Conservation (phyloP, 2,888 invertebrate genomes). For the Drosophila recens region DNA sequence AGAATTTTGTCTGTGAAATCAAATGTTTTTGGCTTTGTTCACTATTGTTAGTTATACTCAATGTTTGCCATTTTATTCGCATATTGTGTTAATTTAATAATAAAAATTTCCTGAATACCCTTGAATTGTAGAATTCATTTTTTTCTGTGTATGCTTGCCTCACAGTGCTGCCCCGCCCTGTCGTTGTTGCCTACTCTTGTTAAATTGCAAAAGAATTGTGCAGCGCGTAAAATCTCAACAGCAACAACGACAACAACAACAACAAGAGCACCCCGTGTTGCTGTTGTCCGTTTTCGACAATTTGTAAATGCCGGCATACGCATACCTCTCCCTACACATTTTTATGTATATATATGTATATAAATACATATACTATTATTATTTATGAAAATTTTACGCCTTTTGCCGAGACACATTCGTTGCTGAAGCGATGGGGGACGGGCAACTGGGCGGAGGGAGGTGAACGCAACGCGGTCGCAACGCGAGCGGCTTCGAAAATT, state of each 20-base stretch:
- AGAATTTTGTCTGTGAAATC: too few relatives aligned
- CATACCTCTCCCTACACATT: constrained; percentile 21
- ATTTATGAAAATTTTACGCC: constrained; percentile 69
- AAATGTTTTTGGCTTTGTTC: too few relatives aligned
- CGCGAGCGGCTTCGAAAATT: constrained; percentile 74
- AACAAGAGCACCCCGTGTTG: constrained; percentile 20
- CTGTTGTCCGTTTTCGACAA: constrained; percentile 70
- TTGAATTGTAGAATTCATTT: too few relatives aligned
- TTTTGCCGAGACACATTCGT: constrained; percentile 44
- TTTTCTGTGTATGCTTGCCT: constrained; percentile 5
- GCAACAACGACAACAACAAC: constrained; percentile 8
- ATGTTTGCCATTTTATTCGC: too few relatives aligned
- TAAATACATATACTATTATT: constrained; percentile 51
- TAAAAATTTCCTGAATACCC: too few relatives aligned
- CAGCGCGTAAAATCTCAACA: constrained; percentile 52
- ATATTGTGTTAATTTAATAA: too few relatives aligned
- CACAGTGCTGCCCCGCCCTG: constrained; percentile 19
- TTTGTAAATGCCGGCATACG: constrained; percentile 61
- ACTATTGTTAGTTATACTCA: too few relatives aligned
- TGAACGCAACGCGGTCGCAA: constrained; percentile 26
- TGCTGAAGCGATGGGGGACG: neutral
- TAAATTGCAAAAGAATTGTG: constrained; percentile 63
- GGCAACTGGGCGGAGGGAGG: neutral
- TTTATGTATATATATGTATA: constrained; percentile 1
- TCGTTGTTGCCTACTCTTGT: constrained; percentile 40